Evolutionary conservation across 1,140 invertebrate species (phyloP), one percentile per base, ranked within the genome.

Genomic region (Bombus pyrosoma): DNA sequence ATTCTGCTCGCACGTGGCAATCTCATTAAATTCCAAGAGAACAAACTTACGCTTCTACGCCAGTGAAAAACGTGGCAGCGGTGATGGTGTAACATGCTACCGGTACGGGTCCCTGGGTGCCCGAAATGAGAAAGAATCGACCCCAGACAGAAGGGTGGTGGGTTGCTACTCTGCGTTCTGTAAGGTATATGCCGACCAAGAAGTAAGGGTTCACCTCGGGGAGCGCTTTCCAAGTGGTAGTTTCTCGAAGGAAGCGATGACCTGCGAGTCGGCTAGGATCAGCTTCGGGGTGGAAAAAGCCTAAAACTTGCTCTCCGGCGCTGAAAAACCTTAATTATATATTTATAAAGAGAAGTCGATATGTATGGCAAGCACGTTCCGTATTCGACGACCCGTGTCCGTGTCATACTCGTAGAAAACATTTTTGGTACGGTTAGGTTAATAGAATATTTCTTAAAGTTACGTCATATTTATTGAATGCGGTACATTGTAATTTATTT

Each of bases 121-220:
- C 88, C 85, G 80, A 89, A 89, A 89, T 89, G 88, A 89, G 88
- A 89, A 89, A 89, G 88, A 89, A 89, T 89, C 87, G 88, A 89
- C 79, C 64, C 87, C 79, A 74, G 76, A 89, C 72, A 76, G 47
- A 82, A 34, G 75, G 64, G 28, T 77, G 64, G 28, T 77, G 47
- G 72, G 57, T 76, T 75, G 43, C 85, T 57, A 78, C 77, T 53
- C 47, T 53, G 66, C 74, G 68, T 86, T 85, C 88, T 59, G 87
- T 89, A 89, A 89, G 88, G 87, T 86, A 89, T 83, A 85, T 80
- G 87, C 74, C 77, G 83, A 68, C 76, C 75, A 81, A 57, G 69
- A 71, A 82, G 83, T 86, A 89, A 89, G 79, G 88, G 88, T 81
- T 78, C 88, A 69, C 88, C 88, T 76, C 53, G 34, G 88, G 88